phyloP scores from a whole-genome alignment of 2,888 invertebrate genomes.

The Dorcus parallelipipedus region DNA sequence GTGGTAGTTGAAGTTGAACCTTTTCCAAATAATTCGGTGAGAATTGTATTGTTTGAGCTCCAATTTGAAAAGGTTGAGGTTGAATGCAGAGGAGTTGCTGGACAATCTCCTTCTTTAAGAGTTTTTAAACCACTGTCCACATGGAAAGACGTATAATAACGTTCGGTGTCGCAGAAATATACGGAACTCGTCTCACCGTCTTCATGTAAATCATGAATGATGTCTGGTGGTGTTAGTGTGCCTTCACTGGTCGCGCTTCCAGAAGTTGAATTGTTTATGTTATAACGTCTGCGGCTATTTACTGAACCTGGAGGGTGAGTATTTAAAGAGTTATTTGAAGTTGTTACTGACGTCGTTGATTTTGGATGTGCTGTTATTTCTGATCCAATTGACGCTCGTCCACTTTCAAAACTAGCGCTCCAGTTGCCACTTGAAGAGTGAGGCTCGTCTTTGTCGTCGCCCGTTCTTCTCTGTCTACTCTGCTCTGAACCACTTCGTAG shows the following conservation, averaged over 20 bases:
- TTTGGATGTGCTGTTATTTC: slow-evolving; percentile 74
- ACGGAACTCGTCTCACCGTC: slow-evolving; percentile 87
- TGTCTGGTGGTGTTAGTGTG: slow-evolving; percentile 78
- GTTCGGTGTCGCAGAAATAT: slow-evolving; percentile 95
- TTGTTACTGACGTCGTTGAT: slow-evolving; percentile 65
- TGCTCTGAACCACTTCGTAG: slow-evolving; percentile 72
- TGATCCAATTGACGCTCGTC: slow-evolving; percentile 79
- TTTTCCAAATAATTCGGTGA: slow-evolving; percentile 82
- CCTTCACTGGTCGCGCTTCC: slow-evolving; percentile 84
- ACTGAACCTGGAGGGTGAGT: slow-evolving; percentile 65
- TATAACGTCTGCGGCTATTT: slow-evolving; percentile 60
- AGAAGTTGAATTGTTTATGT: slow-evolving; percentile 72
- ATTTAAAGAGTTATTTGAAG: slow-evolving; percentile 69
- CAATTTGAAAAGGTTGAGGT: slow-evolving; percentile 69
- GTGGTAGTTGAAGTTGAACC: slow-evolving; percentile 89
- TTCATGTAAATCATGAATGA: slow-evolving; percentile 75
- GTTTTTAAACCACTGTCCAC: slow-evolving; percentile 91
- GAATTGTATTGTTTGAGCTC: slow-evolving; percentile 65
- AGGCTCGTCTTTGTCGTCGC: slow-evolving; percentile 70
- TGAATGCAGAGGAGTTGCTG: slow-evolving; percentile 69
- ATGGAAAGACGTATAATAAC: slow-evolving; percentile 97
- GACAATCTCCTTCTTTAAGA: slow-evolving; percentile 72
- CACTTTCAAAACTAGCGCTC: slow-evolving; percentile 90
- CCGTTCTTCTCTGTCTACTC: slow-evolving; percentile 65
- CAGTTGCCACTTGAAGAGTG: slow-evolving; percentile 93